A percentile compares a stretch with the other conserved stretches of the same genome.
phyloP scores from a whole-genome alignment of 2,113 vertebrate genomes.

The Petroica traversi region DNA sequence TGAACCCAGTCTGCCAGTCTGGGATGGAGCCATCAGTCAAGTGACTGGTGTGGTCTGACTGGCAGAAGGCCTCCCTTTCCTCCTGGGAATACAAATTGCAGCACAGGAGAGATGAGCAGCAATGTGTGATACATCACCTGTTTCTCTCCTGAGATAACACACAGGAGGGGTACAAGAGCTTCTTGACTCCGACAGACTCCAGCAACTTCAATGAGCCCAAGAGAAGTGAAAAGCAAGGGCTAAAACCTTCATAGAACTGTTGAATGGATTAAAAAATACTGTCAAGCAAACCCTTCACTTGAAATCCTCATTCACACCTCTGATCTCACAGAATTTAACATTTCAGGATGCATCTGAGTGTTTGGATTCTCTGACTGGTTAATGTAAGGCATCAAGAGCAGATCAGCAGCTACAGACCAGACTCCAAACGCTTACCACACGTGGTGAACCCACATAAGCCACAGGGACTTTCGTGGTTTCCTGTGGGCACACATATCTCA shows the following conservation, averaged over 20 bases:
- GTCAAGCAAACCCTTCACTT: neutral
- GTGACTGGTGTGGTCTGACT: fast-evolving
- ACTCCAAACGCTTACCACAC: neutral
- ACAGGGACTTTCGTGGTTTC: neutral
- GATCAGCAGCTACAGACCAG: neutral
- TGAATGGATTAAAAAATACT: neutral
- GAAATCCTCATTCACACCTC: neutral
- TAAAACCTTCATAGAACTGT: fast-evolving
- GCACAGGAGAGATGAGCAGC: neutral
- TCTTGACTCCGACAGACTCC: neutral
- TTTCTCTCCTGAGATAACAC: neutral
- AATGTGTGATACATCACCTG: neutral
- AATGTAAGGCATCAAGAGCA: too few species aligned
- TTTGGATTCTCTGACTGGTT: neutral
- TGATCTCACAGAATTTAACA: neutral
- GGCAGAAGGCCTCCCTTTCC: neutral
- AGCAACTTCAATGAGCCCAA: neutral
- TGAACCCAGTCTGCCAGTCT: neutral
- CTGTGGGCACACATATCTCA: neutral
- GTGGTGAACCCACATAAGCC: neutral
- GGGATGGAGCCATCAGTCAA: neutral
- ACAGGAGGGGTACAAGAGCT: neutral
- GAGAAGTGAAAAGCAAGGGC: neutral
- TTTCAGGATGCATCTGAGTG: neutral
- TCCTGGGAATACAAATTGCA: neutral